These are phyloP conservation scores for Alcedo quadribrachys DNA, from an alignment of 2,797 vertebrate species.

Conservation along the genomic window DNA sequence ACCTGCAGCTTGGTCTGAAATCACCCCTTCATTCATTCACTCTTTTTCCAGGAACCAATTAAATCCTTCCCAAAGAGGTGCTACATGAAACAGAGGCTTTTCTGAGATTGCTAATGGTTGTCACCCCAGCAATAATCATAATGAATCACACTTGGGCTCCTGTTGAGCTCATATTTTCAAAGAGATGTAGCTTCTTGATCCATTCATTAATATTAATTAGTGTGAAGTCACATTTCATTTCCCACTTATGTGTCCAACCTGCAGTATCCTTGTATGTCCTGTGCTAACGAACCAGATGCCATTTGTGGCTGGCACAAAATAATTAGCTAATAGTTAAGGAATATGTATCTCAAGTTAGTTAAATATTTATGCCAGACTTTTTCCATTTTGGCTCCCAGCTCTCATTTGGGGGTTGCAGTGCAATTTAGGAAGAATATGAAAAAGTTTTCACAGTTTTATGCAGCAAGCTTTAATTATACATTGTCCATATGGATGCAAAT, in stretches of 20 bases:
- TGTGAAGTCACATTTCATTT: slow-evolving; percentile 48
- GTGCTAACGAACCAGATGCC: slow-evolving; percentile 54
- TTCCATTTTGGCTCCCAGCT: slow-evolving; percentile 58
- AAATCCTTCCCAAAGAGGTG: slow-evolving; percentile 38
- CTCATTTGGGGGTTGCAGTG: slow-evolving; percentile 46
- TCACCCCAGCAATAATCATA: slow-evolving; percentile 59
- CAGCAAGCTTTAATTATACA: slow-evolving; percentile 65
- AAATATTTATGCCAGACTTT: slow-evolving; percentile 68
- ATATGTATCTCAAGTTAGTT: slow-evolving; percentile 52
- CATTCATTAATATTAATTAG: slow-evolving; percentile 69
- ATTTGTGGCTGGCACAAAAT: slow-evolving; percentile 50
- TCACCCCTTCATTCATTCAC: neutral
- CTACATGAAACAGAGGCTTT: slow-evolving; percentile 30
- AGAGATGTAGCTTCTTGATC: slow-evolving; percentile 20
- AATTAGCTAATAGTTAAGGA: slow-evolving; percentile 70
- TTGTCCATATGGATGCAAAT: slow-evolving; percentile 50
- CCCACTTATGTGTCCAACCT: slow-evolving; percentile 38
- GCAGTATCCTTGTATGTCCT: slow-evolving; percentile 43
- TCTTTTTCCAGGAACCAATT: slow-evolving; percentile 53
- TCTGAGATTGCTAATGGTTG: slow-evolving; percentile 39
- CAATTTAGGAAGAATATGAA: slow-evolving; percentile 56
- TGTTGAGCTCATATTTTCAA: slow-evolving; percentile 57
- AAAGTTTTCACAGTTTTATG: slow-evolving; percentile 59
- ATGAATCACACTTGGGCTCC: slow-evolving; percentile 51
- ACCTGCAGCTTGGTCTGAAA: neutral